These are phyloP conservation scores for Dreissena polymorpha DNA, from an alignment of 1,140 invertebrate species.

Conservation along the genomic window DNA sequence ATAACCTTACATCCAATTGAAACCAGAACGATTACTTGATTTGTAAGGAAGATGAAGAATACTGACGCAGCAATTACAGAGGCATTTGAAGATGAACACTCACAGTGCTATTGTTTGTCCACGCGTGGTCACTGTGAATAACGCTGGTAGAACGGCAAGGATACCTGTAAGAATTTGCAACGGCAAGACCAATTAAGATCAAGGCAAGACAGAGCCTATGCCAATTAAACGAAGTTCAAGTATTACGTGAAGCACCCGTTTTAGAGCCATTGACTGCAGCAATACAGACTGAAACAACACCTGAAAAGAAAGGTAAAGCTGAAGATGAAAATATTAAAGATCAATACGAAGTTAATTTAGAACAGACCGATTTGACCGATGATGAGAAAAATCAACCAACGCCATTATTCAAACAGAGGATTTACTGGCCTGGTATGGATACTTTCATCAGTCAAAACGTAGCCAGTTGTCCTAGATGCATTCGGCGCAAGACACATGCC, in stretches of 20 bases:
- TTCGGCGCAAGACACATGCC: slow-evolving; percentile 1
- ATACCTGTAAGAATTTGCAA: slow-evolving; percentile 25
- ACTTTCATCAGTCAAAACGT: background rate
- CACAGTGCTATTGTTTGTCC: background rate
- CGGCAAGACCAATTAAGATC: slow-evolving; percentile 7
- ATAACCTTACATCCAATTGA: background rate
- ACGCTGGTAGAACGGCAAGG: background rate
- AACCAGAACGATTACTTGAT: slow-evolving; percentile 2
- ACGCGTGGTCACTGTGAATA: background rate
- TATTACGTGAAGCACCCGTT: background rate
- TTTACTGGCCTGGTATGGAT: slow-evolving; percentile 28
- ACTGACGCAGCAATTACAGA: slow-evolving; percentile 8
- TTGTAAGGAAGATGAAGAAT: background rate
- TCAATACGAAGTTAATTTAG: background rate
- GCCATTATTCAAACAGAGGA: background rate
- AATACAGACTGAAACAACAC: background rate
- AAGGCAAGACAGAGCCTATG: slow-evolving; percentile 1
- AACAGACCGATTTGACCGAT: slow-evolving; percentile 1
- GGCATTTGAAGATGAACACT: background rate
- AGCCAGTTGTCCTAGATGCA: background rate
- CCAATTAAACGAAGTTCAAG: slow-evolving; percentile 8
- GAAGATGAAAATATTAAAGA: background rate
- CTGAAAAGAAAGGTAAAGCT: background rate
- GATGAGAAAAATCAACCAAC: slow-evolving; percentile 13
- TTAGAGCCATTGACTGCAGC: background rate